Base-by-base conservation (phyloP, 2,888 invertebrate genomes). In the Diploptera punctata region DNA sequence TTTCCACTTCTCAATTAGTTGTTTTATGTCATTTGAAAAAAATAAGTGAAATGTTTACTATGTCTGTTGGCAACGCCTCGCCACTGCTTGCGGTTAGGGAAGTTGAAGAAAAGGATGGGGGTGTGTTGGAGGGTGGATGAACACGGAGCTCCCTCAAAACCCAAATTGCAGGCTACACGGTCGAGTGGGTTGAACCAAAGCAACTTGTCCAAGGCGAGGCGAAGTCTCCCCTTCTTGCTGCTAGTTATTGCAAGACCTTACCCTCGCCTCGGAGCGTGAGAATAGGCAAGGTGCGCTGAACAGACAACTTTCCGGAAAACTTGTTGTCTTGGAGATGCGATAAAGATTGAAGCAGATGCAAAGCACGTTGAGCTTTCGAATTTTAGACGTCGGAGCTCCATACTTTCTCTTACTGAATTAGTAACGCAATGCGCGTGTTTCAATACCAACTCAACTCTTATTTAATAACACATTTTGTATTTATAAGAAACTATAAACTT, bases 81-180 rank as follows among this genome's bases (percentile, higher is more conserved):
- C n/a, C n/a, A n/a, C n/a, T n/a, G n/a, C n/a, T 24, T 21, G 10
- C 13, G 57, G 31, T 13, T 13, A 16, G 26, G 57, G 31, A n/a
- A n/a, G 26, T 57, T 24, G 57, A 29, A 57, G 57, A 57, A 31
- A 57, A 31, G 13, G 21, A 24, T 38, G 16, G 47, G 26, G 9
- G 65, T 19, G 33, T 19, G 9, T n/a, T n/a, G n/a, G n/a, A 49
- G n/a, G 18, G 54, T 19, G 16, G 54, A 54, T n/a, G 69, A 69
- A 43, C 44, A 26, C 26, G n/a, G n/a, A 43, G 43, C 60, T 69
- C 44, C 68, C n/a, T n/a, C 52, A 47, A 29, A 31, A 47, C 69
- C 69, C 44, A 69, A 69, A 69, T 69, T 69, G 69, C 60, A 69
- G 69, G 57, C 69, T 69, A 60, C 44, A 69, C 60, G 69, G 60